Percentiles rank a stretch among this genome's conserved stretches.
These are phyloP conservation scores for Arenaria interpres DNA, from an alignment of 2,113 vertebrate species.

Conservation along the genomic window DNA sequence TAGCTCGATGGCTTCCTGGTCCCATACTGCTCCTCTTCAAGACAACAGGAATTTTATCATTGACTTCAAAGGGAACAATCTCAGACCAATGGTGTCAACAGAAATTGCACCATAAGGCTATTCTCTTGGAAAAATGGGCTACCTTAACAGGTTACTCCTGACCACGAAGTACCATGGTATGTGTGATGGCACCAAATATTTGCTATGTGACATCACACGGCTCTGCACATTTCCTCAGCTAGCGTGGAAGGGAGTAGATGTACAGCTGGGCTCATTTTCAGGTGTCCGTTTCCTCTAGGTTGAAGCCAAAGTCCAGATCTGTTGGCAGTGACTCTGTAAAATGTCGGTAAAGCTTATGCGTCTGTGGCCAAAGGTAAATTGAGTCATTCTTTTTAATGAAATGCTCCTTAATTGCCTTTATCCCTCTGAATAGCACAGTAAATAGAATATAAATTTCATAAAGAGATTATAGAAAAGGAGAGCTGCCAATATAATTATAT, in stretches of 20 bases:
- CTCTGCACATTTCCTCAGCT: background rate
- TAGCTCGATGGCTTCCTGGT: background rate
- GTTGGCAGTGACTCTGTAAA: background rate
- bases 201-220: background rate
- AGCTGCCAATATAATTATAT: background rate
- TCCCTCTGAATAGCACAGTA: background rate
- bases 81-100: background rate
- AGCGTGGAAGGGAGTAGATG: background rate
- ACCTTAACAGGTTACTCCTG: background rate
- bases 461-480: background rate
- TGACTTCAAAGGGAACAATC: background rate
- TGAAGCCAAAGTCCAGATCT: conserved; percentile 54
- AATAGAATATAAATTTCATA: conserved; percentile 13
- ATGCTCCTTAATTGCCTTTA: conserved; percentile 34
- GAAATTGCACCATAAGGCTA: background rate
- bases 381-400: conserved; percentile 18
- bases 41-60: background rate
- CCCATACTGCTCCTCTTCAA: background rate
- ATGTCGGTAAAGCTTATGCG: background rate
- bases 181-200: background rate
- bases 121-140: background rate
- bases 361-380: conserved; percentile 38
- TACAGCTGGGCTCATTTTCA: background rate
- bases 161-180: background rate
- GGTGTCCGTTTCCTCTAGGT: conserved; percentile 4